phyloP scores from a whole-genome alignment of 2,888 invertebrate genomes.

The Synanthedon andrenaeformis region DNA sequence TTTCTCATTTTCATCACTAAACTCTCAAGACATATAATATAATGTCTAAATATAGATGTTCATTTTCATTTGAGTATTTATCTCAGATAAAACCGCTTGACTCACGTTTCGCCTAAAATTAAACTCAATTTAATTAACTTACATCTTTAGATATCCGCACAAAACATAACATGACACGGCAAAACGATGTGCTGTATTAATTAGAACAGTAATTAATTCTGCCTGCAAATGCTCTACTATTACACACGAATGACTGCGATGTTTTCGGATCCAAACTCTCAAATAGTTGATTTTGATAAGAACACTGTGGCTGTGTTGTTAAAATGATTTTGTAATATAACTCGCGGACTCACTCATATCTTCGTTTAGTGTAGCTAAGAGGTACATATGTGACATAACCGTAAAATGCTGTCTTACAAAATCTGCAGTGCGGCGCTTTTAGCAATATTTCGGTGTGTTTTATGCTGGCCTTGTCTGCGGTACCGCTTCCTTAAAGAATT shows the following conservation, averaged over 20 bases:
- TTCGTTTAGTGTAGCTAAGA: neutral
- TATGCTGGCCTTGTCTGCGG: conserved; percentile 4
- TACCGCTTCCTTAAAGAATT: conserved; percentile 4
- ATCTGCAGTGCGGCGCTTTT: conserved; percentile 14
- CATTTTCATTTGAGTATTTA: no score
- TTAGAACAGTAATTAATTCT: neutral
- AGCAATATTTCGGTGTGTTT: conserved; percentile 8
- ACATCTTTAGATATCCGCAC: neutral
- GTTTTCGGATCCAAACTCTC: neutral
- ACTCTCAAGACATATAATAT: no score
- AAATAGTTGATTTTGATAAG: neutral
- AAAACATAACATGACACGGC: neutral
- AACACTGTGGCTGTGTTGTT: no score
- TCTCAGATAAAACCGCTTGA: no score
- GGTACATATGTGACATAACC: neutral
- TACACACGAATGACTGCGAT: neutral
- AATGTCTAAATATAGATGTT: no score
- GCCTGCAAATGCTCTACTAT: neutral
- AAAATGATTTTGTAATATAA: no score
- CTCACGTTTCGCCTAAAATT: no score
- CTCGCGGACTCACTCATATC: neutral
- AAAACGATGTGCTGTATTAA: neutral
- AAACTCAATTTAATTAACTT: no score
- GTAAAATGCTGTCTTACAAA: neutral
- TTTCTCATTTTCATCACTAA: no score